These are phyloP conservation scores for Reticulitermes lucifugus DNA, from an alignment of 2,888 invertebrate species.

Conservation along the genomic window DNA sequence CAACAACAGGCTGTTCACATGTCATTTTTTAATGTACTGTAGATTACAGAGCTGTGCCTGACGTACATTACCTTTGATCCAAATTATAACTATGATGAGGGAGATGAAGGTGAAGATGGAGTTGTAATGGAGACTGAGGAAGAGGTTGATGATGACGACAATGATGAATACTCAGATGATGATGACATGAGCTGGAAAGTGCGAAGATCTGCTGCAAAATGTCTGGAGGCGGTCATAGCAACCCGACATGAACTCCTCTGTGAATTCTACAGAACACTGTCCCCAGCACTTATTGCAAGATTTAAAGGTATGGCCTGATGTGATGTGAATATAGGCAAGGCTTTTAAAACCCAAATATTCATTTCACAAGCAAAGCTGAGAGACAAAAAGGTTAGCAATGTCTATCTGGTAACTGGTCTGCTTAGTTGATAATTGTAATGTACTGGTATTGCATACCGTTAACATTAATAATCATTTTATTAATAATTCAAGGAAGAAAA, in stretches of 20 bases:
- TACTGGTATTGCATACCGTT: too few relatives aligned
- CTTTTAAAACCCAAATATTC: too few relatives aligned
- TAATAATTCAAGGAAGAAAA: too few relatives aligned
- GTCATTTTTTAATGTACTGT: constrained; percentile 39
- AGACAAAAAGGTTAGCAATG: too few relatives aligned
- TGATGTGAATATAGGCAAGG: too few relatives aligned
- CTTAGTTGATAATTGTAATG: too few relatives aligned
- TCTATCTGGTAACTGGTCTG: too few relatives aligned
- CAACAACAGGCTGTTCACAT: too few relatives aligned
- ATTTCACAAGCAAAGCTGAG: too few relatives aligned
- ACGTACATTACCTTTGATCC: constrained; percentile 97
- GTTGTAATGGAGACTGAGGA: constrained; percentile 78
- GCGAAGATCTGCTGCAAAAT: constrained; percentile 96
- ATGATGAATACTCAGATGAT: constrained; percentile 98
- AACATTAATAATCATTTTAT: too few relatives aligned
- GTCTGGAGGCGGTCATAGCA: constrained; percentile 93
- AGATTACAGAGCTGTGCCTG: constrained; percentile 89
- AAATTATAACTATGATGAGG: constrained; percentile 97
- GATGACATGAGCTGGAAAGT: constrained; percentile 99
- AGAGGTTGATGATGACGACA: constrained; percentile 79
- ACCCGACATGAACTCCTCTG: constrained; percentile 92
- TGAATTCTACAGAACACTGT: constrained; percentile 89
- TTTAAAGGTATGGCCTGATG: constrained; percentile 80
- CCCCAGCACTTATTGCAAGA: constrained; percentile 90
- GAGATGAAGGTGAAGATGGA: constrained; percentile 72